A percentile compares a stretch with the other conserved stretches of the same genome.
These are phyloP conservation scores for Chaetops frenatus DNA, from an alignment of 2,113 vertebrate genomes.

Conservation along the genomic window DNA sequence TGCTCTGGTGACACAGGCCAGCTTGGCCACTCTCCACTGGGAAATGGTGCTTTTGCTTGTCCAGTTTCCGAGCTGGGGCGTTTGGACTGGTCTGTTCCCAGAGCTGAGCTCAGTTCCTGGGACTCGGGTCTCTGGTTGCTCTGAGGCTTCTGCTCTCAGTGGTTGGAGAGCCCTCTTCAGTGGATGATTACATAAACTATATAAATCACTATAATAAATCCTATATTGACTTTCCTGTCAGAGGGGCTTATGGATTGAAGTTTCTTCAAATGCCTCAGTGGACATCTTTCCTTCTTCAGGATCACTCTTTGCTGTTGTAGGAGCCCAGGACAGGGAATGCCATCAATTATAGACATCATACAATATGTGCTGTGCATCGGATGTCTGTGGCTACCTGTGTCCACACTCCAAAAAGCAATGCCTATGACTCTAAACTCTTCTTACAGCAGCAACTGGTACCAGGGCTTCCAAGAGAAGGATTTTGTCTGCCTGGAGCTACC, in stretches of 20 bases:
- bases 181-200: background rate
- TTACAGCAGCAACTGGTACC: background rate
- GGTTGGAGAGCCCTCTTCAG: background rate
- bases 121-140: background rate
- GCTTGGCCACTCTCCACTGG: background rate
- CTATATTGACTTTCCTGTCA: background rate
- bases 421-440: background rate
- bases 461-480: background rate
- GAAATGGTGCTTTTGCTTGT: background rate
- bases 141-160: background rate
- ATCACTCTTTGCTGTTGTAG: background rate
- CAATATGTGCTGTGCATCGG: rapidly evolving
- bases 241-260: background rate
- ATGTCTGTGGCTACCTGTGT: background rate
- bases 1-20: background rate
- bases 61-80: rapidly evolving
- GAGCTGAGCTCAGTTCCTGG: background rate
- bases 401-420: rapidly evolving
- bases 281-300: background rate
- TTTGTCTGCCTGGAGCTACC: background rate
- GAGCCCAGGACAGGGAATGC: background rate
- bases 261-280: background rate
- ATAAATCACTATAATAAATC: background rate
- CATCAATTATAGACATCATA: background rate
- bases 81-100: background rate